Base-by-base conservation (phyloP, 2,797 vertebrate genomes). In the Aplochiton taeniatus region DNA sequence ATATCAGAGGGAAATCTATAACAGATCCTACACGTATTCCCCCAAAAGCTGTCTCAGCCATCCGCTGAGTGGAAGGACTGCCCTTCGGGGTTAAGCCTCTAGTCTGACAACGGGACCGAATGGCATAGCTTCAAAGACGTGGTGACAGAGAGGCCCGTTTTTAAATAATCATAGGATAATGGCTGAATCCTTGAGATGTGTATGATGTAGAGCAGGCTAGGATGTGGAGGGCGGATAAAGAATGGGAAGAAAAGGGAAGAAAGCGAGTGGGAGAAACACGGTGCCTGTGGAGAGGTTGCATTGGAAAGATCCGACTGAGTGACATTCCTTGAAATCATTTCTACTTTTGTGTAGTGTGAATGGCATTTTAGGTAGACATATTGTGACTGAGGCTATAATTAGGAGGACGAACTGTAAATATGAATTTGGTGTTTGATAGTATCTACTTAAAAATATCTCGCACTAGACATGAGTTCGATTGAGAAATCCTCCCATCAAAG, bases 91-190 rank as follows among this genome's bases (percentile, higher is more conserved):
- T 81, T 79, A 61, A 59, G 74, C 49, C 61, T 60, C 66, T 80
- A 82, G 78, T 87, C 74, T 83, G 76, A 73, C 74, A 77, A 73
- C 69, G 74, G 70, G 65, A 76, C 70, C 74, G 76, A 83, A 86
- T 83, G 74, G 66, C 80, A 77, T 75, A 31, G 79, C 76, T 83
- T 90, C 77, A 86, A 90, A 87, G 72, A 48, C 71, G 61, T 63
- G 50, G 43, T 75, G 67, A 77, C 0, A 17, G 70, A 83, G 69
- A 80, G 77, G 55, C 59, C 71, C 67, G 72, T 82, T 86, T 82
- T 76, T 66, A 82, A 85, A 82, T 80, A 83, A 88, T 88, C 85
- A 78, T 69, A 77, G 72, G 80, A 85, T 85, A 79, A 83, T 83
- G 82, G 55, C 70, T n/a, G 17, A 66, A 59, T 72, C 75, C 77